Percentiles rank a stretch among this genome's conserved stretches.
Conservation (phyloP, 2,888 invertebrate genomes). For the Perizoma affinitatum region DNA sequence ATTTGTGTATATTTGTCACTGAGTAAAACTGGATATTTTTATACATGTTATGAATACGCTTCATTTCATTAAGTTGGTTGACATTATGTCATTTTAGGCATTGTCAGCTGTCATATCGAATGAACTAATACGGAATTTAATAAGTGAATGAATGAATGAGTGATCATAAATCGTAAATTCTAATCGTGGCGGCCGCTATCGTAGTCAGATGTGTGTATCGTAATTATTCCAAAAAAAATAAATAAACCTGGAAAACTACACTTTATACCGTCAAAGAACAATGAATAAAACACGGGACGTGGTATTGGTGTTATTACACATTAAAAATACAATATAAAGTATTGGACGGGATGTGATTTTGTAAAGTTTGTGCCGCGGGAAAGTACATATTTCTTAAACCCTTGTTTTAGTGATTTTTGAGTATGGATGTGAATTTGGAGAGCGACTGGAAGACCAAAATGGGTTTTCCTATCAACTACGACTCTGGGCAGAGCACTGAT, state of each 20-base stretch:
- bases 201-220: not conserved
- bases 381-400: conserved; percentile 30
- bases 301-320: not conserved
- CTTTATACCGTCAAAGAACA: not conserved
- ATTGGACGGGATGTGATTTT: conserved; percentile 30
- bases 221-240: conserved; percentile 2
- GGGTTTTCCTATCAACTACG: conserved; percentile 79
- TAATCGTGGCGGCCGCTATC: conserved; percentile 1
- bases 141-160: too few relatives aligned
- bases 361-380: conserved; percentile 30
- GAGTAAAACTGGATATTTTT: too few relatives aligned
- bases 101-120: too few relatives aligned
- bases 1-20: too few relatives aligned
- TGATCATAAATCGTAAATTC: too few relatives aligned
- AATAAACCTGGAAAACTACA: not conserved
- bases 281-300: conserved; percentile 4
- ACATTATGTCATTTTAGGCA: too few relatives aligned
- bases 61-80: too few relatives aligned
- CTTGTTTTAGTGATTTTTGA: conserved; percentile 43
- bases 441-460: conserved; percentile 79
- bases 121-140: too few relatives aligned
- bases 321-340: conserved; percentile 5
- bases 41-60: too few relatives aligned
- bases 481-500: conserved; percentile 76
- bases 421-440: conserved; percentile 67